Percentiles rank a stretch among this genome's conserved stretches.
Conservation (phyloP, 2,797 vertebrate species). For the Alca torda region DNA sequence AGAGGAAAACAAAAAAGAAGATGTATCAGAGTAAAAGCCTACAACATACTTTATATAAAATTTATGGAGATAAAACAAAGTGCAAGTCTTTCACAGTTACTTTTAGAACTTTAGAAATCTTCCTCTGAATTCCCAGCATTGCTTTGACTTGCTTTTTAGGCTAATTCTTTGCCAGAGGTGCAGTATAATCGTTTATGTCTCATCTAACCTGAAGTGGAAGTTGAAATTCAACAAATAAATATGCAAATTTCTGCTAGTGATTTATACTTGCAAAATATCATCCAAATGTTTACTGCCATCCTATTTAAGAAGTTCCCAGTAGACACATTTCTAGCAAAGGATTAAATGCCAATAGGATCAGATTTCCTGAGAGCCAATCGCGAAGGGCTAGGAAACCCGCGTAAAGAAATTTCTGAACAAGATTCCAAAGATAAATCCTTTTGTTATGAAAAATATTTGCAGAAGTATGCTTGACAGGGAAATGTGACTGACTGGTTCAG, state of each 20-base stretch:
- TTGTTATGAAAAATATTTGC: not conserved
- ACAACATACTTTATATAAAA: not conserved
- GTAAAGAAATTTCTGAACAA: not conserved
- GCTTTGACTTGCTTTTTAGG: not conserved
- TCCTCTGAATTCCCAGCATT: not conserved
- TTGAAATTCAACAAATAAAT: constrained; percentile 16
- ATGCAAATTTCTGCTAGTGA: constrained; percentile 12
- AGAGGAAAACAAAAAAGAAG: not conserved
- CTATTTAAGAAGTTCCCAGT: not conserved
- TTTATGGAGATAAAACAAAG: not conserved
- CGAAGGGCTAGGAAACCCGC: not conserved
- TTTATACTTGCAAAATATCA: constrained; percentile 40
- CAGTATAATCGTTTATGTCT: not conserved
- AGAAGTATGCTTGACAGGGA: not conserved
- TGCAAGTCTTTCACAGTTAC: not conserved
- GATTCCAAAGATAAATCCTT: not conserved
- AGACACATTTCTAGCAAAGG: not conserved
- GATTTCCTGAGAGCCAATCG: not conserved
- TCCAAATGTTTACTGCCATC: not conserved
- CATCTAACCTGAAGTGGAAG: constrained; percentile 34
- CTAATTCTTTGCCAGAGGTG: constrained; percentile 22
- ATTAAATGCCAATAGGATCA: constrained; percentile 4
- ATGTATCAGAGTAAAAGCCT: not conserved
- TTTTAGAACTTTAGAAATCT: not conserved
- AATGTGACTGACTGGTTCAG: not conserved